Percentiles rank a stretch among this genome's conserved stretches.
Conservation (phyloP, 2,797 vertebrate species). For the Chloroceryle amazona region DNA sequence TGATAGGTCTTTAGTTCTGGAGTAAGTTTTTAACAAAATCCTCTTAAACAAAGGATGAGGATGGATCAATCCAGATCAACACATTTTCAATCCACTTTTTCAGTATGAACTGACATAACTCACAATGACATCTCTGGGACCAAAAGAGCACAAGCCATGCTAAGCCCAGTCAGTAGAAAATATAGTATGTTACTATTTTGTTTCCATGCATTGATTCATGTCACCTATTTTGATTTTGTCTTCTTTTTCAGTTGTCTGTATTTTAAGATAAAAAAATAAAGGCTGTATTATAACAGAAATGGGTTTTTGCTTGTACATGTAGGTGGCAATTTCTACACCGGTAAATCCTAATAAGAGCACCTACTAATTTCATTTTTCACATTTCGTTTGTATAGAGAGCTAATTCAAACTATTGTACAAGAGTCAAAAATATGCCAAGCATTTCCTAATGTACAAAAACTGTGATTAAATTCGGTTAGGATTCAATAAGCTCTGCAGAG, state of each 20-base stretch:
- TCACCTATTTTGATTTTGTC: background rate
- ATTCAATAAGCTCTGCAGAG: slow-evolving; percentile 68
- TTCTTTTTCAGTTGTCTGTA: background rate
- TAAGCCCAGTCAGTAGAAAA: background rate
- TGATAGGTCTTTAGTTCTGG: background rate
- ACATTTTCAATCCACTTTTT: background rate
- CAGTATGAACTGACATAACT: slow-evolving; percentile 12
- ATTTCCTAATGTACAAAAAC: slow-evolving; percentile 66
- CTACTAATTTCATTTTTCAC: slow-evolving; percentile 7
- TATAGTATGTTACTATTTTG: background rate
- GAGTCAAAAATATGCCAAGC: slow-evolving; percentile 52
- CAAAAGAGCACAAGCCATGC: background rate
- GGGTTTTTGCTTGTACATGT: rapidly evolving
- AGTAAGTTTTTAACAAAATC: background rate
- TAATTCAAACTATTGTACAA: background rate
- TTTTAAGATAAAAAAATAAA: background rate
- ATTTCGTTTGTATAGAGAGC: background rate
- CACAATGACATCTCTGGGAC: background rate
- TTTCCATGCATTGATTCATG: background rate
- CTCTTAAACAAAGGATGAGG: background rate
- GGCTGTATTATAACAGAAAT: background rate
- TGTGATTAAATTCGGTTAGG: slow-evolving; percentile 66
- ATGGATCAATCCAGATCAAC: background rate
- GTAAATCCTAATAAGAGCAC: background rate
- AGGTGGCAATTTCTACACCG: background rate